Base-by-base conservation (phyloP, 2,888 invertebrate species). In the Eilema griseolum region DNA sequence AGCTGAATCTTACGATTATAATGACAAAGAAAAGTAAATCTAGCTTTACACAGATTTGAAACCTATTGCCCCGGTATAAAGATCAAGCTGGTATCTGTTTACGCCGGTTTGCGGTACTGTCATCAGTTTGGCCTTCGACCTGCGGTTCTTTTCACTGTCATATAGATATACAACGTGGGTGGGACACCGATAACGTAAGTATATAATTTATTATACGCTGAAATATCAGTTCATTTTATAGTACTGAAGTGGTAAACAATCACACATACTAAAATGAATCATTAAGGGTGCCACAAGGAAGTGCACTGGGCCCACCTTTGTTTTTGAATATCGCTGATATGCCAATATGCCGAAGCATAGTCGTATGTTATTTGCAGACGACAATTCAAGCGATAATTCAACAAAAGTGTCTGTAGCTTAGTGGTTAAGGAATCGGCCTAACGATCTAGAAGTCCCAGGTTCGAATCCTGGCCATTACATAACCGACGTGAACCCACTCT, bases 111-210 rank as follows among this genome's bases (percentile, higher is more conserved):
- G 4, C 24, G 24, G 57, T 65, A 65, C 70, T 76, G 73, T 76
- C 66, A 75, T 68, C 66, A 65, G 52, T 56, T 52, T 24, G 82
- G 78, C 78, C 78, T 67, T 24, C 76, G 83, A 84, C 84, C 86
- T 72, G 83, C 86, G 84, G 84, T 70, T 57, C 72, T 81, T 79
- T 85, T 79, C 77, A 76, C 67, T 73, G 77, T 75, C 77, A 74
- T 80, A 70, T 77, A 80, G 87, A 89, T 88, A 84, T 66, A 28
- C 89, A 70, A 84, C 85, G 86, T 88, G 89, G 86, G 89, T 87
- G 90, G 88, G 85, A 76, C 78, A 23, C 61, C 31, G 83, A 81
- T 80, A 75, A 63, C 70, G 57, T 52, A 67, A 68, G 31, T 61
- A 46, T 46, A 60, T 46, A 20, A 46, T 67, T 46, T 67, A 31